phyloP scores from a whole-genome alignment of 2,888 invertebrate genomes.

The Coremacera marginata region DNA sequence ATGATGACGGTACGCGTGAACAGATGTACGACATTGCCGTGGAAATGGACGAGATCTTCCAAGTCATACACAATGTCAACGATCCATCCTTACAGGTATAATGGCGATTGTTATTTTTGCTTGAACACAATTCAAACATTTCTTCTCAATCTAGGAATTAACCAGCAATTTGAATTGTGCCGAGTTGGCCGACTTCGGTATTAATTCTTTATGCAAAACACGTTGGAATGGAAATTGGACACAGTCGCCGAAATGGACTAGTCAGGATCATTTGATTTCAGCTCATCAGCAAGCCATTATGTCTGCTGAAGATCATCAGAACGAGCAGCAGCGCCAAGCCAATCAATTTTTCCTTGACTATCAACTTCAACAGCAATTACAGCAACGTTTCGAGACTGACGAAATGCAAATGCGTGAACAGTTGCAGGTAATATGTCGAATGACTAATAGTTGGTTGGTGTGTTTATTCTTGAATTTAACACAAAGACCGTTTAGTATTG shows the following conservation, averaged over 20 bases:
- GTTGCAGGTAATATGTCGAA: slow-evolving; percentile 60
- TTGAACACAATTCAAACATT: neutral
- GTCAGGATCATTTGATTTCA: slow-evolving; percentile 63
- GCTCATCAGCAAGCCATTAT: slow-evolving; percentile 61
- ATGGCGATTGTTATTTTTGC: slow-evolving; percentile 21
- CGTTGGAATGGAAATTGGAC: slow-evolving; percentile 68
- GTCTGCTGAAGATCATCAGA: slow-evolving; percentile 57
- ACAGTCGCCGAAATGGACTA: slow-evolving; percentile 61
- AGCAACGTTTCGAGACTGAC: slow-evolving; percentile 68
- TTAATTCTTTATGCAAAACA: slow-evolving; percentile 69
- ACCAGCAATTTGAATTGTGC: slow-evolving; percentile 67
- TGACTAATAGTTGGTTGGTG: neutral
- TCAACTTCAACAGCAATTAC: slow-evolving; percentile 69
- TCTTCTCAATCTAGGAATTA: slow-evolving; percentile 59
- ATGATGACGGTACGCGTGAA: slow-evolving; percentile 63
- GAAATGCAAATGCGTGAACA: slow-evolving; percentile 69
- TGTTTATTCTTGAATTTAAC: too few species aligned
- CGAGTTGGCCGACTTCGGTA: slow-evolving; percentile 68
- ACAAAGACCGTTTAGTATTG: too few species aligned
- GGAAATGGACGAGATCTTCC: slow-evolving; percentile 69
- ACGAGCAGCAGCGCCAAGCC: slow-evolving; percentile 55
- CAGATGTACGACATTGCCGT: slow-evolving; percentile 65
- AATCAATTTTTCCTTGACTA: slow-evolving; percentile 67
- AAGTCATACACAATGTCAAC: slow-evolving; percentile 63
- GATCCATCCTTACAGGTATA: slow-evolving; percentile 64